Evolutionary conservation across 92 coral and sea anemone genomes (phyloP), one percentile per base, ranked within the genome.

Genomic region (Epizoanthus fatuus): DNA sequence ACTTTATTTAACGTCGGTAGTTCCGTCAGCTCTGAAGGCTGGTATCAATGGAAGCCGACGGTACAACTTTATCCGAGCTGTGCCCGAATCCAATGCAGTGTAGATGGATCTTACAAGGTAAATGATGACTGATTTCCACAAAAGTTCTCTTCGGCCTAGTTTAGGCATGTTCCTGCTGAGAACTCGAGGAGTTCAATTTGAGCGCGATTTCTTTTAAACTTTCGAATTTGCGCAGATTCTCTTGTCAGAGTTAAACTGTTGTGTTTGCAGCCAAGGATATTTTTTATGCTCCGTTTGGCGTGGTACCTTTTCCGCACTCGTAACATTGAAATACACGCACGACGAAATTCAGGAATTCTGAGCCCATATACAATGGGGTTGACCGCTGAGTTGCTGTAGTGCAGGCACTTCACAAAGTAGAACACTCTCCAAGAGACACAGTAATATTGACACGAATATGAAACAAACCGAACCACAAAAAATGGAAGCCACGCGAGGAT

Each of bases 361-460:
- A 91, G 57, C 8, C 94, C 92, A 63, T 91, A 91, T 7, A 91
- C 77, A 3, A 91, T 56, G 35, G 94, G 91, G 75, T 91, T 91
- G 12, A 86, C 79, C 8, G 88, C 94, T 5, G 94, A 88, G 79
- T 88, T 91, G 19, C 94, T 84, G 35, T 88, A 91, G 69, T 91
- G 94, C 45, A 91, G 63, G 39, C 85, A 72, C 69, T 91, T 91
- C 17, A 91, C 88, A 35, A 91, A 79, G 84, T 70, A 91, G 68
- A 84, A 91, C 20, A 91, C 14, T 11, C 92, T 76, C 94, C 88
- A 92, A 1, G 95, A 86, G 38, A 92, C 40, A 60, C 90, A 92
- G 60, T 80, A 92, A 15, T 49, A 15, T 7, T 3, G 51, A 60
- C 88, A 88, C 49, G 81, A 83, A 51, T 63, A 56, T 15, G 75